Evolutionary conservation across 2,797 vertebrate genomes (phyloP).

Genomic region (Rhinoraja longicauda): DNA sequence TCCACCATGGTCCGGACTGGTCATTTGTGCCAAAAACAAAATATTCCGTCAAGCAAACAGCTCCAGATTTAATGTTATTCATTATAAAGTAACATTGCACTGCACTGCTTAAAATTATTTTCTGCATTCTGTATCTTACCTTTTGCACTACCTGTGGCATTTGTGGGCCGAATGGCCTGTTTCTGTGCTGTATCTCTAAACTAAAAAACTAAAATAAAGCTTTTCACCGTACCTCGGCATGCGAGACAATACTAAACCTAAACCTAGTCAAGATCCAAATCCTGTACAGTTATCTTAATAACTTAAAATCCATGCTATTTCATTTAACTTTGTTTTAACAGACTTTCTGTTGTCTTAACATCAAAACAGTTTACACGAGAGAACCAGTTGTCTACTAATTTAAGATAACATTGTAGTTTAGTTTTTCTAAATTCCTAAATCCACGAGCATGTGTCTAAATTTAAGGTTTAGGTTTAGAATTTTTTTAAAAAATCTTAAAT

Average conservation of each 20-base stretch:
- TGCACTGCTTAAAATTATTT: too few species aligned
- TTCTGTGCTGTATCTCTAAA: too few species aligned
- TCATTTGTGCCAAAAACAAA: not conserved
- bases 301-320: not conserved
- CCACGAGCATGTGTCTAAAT: not conserved
- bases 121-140: too few species aligned
- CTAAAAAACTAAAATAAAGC: too few species aligned
- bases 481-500: not conserved
- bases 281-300: not conserved
- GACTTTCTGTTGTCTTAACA: not conserved
- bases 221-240: too few species aligned
- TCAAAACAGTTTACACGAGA: not conserved
- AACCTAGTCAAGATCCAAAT: not conserved
- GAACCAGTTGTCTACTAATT: not conserved
- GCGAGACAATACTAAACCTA: too few species aligned
- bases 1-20: not conserved
- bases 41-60: not conserved
- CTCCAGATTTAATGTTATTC: too few species aligned
- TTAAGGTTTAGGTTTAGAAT: not conserved
- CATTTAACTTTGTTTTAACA: not conserved
- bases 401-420: not conserved
- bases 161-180: not conserved
- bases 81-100: too few species aligned
- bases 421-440: not conserved
- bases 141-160: not conserved